These are phyloP conservation scores for Ranitomeya variabilis DNA, from an alignment of 2,113 vertebrate species.

Conservation along the genomic window DNA sequence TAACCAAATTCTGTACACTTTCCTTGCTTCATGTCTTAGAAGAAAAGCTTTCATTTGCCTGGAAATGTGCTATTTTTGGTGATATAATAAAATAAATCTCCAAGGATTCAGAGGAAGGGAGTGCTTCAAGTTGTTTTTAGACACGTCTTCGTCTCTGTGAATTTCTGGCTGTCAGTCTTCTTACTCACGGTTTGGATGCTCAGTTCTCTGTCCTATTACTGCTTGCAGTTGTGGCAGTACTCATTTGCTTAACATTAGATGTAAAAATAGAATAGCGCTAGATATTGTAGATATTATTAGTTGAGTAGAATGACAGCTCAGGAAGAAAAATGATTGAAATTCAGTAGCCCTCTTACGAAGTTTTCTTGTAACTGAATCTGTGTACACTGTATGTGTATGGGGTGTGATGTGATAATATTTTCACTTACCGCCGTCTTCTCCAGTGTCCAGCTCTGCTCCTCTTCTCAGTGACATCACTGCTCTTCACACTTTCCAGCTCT, in stretches of 20 bases:
- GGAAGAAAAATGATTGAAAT: not conserved
- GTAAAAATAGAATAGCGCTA: constrained; percentile 18
- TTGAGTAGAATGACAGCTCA: not conserved
- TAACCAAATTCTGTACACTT: not conserved
- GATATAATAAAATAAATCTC: not conserved
- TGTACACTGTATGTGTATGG: too few species aligned
- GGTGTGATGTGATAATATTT: too few species aligned
- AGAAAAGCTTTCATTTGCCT: not conserved
- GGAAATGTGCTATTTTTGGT: not conserved
- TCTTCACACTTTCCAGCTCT: too few species aligned
- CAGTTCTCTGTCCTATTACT: not conserved
- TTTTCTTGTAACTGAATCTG: too few species aligned
- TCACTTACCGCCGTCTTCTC: too few species aligned
- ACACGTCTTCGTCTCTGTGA: not conserved
- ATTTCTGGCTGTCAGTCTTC: constrained; percentile 18
- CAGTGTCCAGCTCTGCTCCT: too few species aligned
- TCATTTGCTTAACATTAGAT: constrained; percentile 5
- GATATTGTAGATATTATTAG: constrained; percentile 19
- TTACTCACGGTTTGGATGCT: not conserved
- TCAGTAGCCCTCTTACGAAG: too few species aligned
- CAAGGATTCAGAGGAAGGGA: not conserved
- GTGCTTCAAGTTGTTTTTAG: not conserved
- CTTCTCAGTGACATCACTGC: too few species aligned
- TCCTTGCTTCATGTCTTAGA: not conserved
- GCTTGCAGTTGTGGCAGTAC: constrained; percentile 9